Conservation (phyloP, 2,888 invertebrate species). For the Pyrrhosoma nymphula region DNA sequence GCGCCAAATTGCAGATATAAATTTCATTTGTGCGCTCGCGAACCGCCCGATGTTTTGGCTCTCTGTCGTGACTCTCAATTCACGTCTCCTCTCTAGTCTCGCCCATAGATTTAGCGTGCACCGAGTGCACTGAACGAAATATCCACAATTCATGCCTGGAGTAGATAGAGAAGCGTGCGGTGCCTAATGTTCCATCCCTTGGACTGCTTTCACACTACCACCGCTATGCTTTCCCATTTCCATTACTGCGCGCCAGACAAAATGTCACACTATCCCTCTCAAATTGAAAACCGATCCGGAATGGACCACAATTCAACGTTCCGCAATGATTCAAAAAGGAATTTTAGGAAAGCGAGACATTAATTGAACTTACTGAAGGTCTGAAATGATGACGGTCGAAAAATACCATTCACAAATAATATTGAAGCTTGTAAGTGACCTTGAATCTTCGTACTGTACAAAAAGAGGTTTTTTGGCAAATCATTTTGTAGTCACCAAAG, state of each 20-base stretch:
- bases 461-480: no score
- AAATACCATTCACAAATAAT: no score
- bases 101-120: not conserved
- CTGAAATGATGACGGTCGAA: no score
- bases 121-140: not conserved
- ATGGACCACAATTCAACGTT: not conserved
- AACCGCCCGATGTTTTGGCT: not conserved
- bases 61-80: not conserved
- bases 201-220: not conserved
- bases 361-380: not conserved
- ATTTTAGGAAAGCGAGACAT: not conserved
- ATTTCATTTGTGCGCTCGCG: not conserved
- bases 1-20: conserved; percentile 3
- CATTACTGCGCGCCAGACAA: not conserved
- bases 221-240: not conserved
- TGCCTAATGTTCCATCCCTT: not conserved
- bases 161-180: not conserved
- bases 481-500: no score
- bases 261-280: not conserved
- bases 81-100: not conserved
- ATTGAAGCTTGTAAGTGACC: no score
- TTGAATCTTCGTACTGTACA: no score
- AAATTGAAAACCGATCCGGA: not conserved
- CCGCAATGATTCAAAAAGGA: not conserved
- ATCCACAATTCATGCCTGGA: not conserved